A percentile compares a stretch with the other conserved stretches of the same genome.
Conservation (phyloP, 2,888 invertebrate genomes). For the Drosophila colorata region DNA sequence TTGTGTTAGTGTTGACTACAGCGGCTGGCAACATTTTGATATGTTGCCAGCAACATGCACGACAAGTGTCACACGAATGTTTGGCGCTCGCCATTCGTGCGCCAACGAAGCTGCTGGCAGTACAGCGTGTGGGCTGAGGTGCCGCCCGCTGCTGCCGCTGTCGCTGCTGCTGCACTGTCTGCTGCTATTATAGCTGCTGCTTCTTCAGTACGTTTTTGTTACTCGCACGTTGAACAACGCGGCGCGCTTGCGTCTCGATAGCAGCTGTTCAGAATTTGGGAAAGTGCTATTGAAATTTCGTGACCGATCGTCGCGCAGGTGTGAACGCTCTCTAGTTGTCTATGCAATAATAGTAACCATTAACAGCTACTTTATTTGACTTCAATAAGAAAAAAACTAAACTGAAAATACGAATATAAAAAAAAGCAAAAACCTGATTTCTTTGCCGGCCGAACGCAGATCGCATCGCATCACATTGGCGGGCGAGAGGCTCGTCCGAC, state of each 20-base stretch:
- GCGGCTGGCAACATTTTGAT: constrained; percentile 13
- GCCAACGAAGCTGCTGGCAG: constrained; percentile 28
- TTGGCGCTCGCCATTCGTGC: constrained; percentile 29
- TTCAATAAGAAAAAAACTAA: not conserved
- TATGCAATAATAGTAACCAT: constrained; percentile 22
- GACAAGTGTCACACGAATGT: constrained; percentile 26
- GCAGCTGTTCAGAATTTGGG: constrained; percentile 18
- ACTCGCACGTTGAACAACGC: constrained; percentile 66
- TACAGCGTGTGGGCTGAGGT: constrained; percentile 4
- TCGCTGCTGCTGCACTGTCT: constrained; percentile 31
- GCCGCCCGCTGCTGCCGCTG: constrained; percentile 12
- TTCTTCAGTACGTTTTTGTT: constrained; percentile 70
- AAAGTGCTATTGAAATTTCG: constrained; percentile 45
- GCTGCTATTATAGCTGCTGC: constrained; percentile 32
- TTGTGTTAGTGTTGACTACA: constrained; percentile 30
- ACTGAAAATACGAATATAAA: constrained; percentile 17
- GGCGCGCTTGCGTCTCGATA: constrained; percentile 58
- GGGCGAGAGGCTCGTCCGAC: constrained; percentile 71
- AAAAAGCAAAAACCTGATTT: constrained; percentile 54
- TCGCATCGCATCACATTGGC: constrained; percentile 21
- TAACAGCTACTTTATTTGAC: not conserved
- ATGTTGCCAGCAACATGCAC: constrained; percentile 54
- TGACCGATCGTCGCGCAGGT: constrained; percentile 54
- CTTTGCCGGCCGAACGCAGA: constrained; percentile 37
- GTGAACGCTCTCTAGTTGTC: constrained; percentile 30